These are phyloP conservation scores for Taenioides sp. DNA, from an alignment of 2,797 vertebrate genomes.

Conservation along the genomic window DNA sequence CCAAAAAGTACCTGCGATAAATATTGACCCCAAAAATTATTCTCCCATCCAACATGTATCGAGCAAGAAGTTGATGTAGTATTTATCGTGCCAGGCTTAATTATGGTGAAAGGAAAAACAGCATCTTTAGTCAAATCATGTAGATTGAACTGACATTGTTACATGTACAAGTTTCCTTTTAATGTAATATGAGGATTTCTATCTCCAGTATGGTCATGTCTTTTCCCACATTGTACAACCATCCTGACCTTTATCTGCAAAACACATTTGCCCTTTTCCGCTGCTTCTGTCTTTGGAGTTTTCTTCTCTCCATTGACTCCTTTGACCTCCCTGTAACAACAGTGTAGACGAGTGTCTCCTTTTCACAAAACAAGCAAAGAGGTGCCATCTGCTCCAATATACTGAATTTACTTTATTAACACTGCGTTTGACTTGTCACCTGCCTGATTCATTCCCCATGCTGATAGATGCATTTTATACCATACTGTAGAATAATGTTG, in stretches of 20 bases:
- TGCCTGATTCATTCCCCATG: too few relatives aligned
- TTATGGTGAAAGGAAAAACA: constrained; percentile 71
- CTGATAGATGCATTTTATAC: too few relatives aligned
- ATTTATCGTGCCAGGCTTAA: too few relatives aligned
- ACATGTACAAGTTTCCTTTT: constrained; percentile 26
- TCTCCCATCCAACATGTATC: too few relatives aligned
- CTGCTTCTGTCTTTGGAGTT: constrained; percentile 7
- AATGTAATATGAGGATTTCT: neutral
- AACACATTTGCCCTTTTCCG: constrained; percentile 3
- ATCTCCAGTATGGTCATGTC: neutral
- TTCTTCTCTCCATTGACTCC: neutral
- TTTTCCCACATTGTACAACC: constrained; percentile 6
- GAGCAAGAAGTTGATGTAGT: too few relatives aligned
- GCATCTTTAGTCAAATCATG: constrained; percentile 38
- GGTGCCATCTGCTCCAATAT: neutral
- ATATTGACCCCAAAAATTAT: too few relatives aligned
- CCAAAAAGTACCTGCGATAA: too few relatives aligned
- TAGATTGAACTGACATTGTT: constrained; percentile 16
- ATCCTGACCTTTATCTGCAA: constrained; percentile 9
- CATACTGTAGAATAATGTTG: too few relatives aligned
- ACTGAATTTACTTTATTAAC: neutral
- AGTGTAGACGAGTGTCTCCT: constrained; percentile 13
- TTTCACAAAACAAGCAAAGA: constrained; percentile 1
- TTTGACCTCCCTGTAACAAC: constrained; percentile 10
- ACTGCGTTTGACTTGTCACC: too few relatives aligned